phyloP scores from a whole-genome alignment of 2,797 vertebrate species.

The Dallia pectoralis region DNA sequence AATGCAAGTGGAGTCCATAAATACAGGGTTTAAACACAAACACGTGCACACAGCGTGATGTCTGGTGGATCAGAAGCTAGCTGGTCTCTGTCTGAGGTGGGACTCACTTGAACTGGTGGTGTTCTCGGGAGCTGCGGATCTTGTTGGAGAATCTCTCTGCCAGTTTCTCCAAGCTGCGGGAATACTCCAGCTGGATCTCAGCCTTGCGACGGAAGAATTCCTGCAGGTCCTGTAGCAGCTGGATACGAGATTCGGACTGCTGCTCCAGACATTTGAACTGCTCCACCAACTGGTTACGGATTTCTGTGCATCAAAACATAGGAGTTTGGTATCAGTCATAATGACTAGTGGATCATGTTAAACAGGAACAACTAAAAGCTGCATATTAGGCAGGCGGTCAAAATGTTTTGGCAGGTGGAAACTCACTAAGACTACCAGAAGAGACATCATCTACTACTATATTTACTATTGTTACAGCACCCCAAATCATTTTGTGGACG shows the following conservation, averaged over 20 bases:
- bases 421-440: too few relatives aligned
- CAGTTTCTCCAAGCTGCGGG: conserved; percentile 95
- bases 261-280: conserved; percentile 99
- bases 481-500: background rate
- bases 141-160: conserved; percentile 96
- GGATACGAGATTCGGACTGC: conserved; percentile 94
- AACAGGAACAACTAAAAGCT: too few relatives aligned
- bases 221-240: conserved; percentile 97
- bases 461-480: background rate
- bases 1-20: background rate
- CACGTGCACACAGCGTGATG: conserved; percentile 11
- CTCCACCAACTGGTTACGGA: conserved; percentile 95
- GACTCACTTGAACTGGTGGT: conserved; percentile 94
- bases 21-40: background rate
- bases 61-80: background rate
- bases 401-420: too few relatives aligned
- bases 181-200: conserved; percentile 96
- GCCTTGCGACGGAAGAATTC: conserved; percentile 98
- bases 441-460: too few relatives aligned
- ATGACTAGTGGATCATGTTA: background rate
- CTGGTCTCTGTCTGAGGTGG: background rate
- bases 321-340: conserved; percentile 10
- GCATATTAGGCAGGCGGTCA: too few relatives aligned
- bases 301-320: conserved; percentile 77
- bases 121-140: conserved; percentile 94